These are phyloP conservation scores for Callyntrura sp. DNA, from an alignment of 2,888 invertebrate genomes.

Conservation along the genomic window DNA sequence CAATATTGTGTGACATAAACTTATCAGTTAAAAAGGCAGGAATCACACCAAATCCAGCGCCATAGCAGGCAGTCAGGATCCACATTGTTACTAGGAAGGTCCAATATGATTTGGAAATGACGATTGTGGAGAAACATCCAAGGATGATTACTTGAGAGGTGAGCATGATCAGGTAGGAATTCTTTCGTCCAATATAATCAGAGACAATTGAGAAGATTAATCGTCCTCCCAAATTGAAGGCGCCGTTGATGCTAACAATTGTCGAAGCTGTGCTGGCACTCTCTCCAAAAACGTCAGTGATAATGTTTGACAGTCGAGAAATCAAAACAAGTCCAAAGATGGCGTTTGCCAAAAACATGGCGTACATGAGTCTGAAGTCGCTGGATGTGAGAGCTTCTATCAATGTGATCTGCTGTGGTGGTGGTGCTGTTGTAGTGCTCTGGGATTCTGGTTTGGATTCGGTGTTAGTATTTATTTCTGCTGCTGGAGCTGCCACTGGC, in stretches of 20 bases:
- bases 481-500: background rate
- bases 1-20: conserved; percentile 79
- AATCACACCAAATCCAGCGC: conserved; percentile 77
- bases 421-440: background rate
- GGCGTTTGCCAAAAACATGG: conserved; percentile 80
- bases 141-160: conserved; percentile 78
- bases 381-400: conserved; percentile 79
- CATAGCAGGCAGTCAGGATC: conserved; percentile 77
- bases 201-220: conserved; percentile 79
- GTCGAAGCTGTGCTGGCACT: conserved; percentile 76
- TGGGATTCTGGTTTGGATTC: background rate
- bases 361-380: conserved; percentile 80
- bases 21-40: conserved; percentile 78
- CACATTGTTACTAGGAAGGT: conserved; percentile 80
- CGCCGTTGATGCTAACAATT: conserved; percentile 81
- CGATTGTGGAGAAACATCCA: conserved; percentile 77
- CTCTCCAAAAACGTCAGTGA: conserved; percentile 80
- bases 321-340: conserved; percentile 82
- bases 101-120: conserved; percentile 76
- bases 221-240: conserved; percentile 82
- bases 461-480: background rate
- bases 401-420: conserved; percentile 62
- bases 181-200: conserved; percentile 82
- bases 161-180: conserved; percentile 80
- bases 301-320: conserved; percentile 81